These are phyloP conservation scores for Volucella inanis DNA, from an alignment of 2,888 invertebrate genomes.

Conservation along the genomic window DNA sequence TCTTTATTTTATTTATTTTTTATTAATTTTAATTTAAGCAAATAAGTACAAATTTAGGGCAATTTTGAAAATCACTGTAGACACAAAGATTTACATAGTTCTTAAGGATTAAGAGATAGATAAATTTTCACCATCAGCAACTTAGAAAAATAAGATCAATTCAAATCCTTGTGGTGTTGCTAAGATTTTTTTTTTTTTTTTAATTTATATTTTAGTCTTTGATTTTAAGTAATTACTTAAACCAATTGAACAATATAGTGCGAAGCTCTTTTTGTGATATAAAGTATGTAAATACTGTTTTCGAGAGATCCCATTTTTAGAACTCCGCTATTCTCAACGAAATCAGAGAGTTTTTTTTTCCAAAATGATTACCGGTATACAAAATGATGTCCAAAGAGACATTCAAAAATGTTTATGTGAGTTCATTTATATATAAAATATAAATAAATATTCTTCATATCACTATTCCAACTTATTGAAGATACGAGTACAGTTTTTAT, in stretches of 20 bases:
- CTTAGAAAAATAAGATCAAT: not conserved
- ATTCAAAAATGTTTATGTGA: too few relatives aligned
- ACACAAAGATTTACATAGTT: not conserved
- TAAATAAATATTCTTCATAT: too few relatives aligned
- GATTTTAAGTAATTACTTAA: not conserved
- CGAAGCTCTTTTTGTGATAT: not conserved
- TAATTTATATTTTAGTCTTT: not conserved
- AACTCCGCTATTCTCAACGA: too few relatives aligned
- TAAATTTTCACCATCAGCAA: slow-evolving; percentile 22
- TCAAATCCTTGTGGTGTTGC: slow-evolving; percentile 72
- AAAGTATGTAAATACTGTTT: too few relatives aligned
- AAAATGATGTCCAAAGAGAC: too few relatives aligned
- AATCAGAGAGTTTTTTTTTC: too few relatives aligned
- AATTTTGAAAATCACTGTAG: slow-evolving; percentile 20
- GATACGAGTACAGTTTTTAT: too few relatives aligned
- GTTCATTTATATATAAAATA: too few relatives aligned
- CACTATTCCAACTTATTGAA: too few relatives aligned
- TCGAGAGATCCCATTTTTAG: too few relatives aligned
- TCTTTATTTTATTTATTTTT: slow-evolving; percentile 26
- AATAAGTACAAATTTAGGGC: slow-evolving; percentile 11
- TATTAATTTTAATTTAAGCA: slow-evolving; percentile 39
- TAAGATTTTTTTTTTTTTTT: slow-evolving; percentile 7
- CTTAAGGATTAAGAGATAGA: not conserved
- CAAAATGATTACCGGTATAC: too few relatives aligned
- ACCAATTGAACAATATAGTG: not conserved